A percentile compares a stretch with the other conserved stretches of the same genome.
Evolutionary conservation across 1,140 invertebrate genomes (phyloP).

Genomic region (Caenorhabditis remanei): DNA sequence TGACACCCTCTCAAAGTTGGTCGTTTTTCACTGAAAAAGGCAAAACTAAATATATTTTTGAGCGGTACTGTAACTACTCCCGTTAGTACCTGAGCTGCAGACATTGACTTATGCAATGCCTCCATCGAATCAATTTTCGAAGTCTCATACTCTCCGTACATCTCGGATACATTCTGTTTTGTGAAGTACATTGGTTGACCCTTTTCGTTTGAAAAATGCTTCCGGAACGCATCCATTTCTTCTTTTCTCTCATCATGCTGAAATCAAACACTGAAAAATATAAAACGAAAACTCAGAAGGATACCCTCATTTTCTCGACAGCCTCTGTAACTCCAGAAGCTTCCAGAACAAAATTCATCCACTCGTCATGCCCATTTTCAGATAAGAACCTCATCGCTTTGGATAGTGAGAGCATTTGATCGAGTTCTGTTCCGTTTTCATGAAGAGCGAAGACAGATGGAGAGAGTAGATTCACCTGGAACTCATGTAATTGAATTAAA

Average conservation of each 20-base stretch:
- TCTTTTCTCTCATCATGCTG: neutral
- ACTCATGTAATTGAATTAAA: too few relatives aligned
- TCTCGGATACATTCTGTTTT: conserved; percentile 51
- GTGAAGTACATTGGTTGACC: conserved; percentile 54
- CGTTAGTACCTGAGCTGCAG: conserved; percentile 64
- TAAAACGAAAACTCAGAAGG: too few relatives aligned
- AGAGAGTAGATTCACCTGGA: conserved; percentile 67
- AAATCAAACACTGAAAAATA: too few relatives aligned
- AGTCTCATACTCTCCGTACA: conserved; percentile 66
- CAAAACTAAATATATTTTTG: too few relatives aligned
- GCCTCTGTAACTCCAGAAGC: conserved; percentile 67
- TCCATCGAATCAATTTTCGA: conserved; percentile 67
- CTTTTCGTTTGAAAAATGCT: conserved; percentile 5
- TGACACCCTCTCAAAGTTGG: too few relatives aligned
- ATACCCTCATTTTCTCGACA: conserved; percentile 55
- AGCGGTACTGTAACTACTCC: too few relatives aligned
- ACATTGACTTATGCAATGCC: conserved; percentile 64
- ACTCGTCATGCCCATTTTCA: conserved; percentile 65
- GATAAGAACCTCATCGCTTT: conserved; percentile 25
- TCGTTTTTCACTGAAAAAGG: too few relatives aligned
- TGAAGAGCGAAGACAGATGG: conserved; percentile 71
- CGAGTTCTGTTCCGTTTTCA: conserved; percentile 64
- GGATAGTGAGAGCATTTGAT: conserved; percentile 57
- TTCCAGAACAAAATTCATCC: conserved; percentile 67
- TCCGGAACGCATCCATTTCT: conserved; percentile 21